Percentiles rank a stretch among this genome's conserved stretches.
Evolutionary conservation across 2,113 vertebrate genomes (phyloP).

Genomic region (Hylia prasina): DNA sequence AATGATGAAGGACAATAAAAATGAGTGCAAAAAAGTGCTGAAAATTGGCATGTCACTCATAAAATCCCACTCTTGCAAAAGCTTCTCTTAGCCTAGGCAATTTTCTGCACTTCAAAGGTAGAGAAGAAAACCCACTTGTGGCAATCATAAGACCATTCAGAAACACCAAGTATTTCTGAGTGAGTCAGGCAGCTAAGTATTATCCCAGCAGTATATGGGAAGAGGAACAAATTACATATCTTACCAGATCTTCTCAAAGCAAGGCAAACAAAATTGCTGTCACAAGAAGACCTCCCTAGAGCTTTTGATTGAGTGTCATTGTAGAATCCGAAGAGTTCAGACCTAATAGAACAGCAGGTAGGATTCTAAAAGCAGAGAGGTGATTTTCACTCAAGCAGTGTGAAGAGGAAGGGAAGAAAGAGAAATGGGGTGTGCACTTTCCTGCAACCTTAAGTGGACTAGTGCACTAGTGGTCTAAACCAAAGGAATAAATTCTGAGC

Average conservation of each 20-base stretch:
- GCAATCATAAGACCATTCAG: neutral
- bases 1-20: neutral
- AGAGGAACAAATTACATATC: neutral
- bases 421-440: neutral
- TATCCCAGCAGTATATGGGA: neutral
- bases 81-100: neutral
- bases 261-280: neutral
- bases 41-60: neutral
- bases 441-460: neutral
- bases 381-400: accelerated
- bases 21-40: neutral
- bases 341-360: neutral
- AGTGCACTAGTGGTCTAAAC: neutral
- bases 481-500: neutral
- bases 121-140: neutral
- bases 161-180: neutral
- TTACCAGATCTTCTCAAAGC: neutral
- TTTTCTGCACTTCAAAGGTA: neutral
- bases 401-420: neutral
- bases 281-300: neutral
- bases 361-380: neutral
- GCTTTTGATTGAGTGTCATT: neutral
- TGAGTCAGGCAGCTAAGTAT: neutral
- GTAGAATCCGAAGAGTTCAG: neutral
- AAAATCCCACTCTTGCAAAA: neutral